Evolutionary conservation across 2,888 invertebrate genomes (phyloP), one percentile per base, ranked within the genome.

Genomic region (Sesia apiformis): DNA sequence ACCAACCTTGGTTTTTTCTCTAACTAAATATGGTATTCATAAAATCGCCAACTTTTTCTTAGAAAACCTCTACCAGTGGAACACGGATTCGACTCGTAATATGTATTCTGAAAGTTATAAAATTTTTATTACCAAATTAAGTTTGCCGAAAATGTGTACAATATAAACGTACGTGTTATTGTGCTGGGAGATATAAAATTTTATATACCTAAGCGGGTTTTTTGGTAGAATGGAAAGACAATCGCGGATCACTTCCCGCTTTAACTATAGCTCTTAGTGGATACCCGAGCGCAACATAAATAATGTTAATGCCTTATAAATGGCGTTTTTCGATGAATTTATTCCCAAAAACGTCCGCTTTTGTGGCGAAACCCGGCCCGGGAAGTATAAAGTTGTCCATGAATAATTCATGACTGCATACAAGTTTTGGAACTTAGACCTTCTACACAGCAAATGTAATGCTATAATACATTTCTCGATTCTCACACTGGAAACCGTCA

Each of bases 381-480:
- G 74, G 74, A 81, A 80, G 77, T 84, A 83, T 83, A 72, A 84
- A 87, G 83, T 76, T 86, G 84, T 86, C 72, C 78, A 84, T 87
- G 78, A 77, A 85, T 86, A 72, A 86, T 85, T 81, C 83, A 86
- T 78, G 62, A 54, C 67, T 58, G 58, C 61, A 61, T 63, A 60
- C 62, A 7, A 63, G 61, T 65, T 74, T 73, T 63, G 68, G 67
- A 70, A 70, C 70, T 78, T 75, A 79, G 74, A 76, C 76, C 60
- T 63, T 51, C 42, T 57, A 57, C 56, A 58, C 56, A 41, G 55
- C 58, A 60, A 23, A 58, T 58, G 55, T 52, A 52, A 57, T 58
- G 54, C 52, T 51, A 23, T 23, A 53, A 50, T 52, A 54, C 52
- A 53, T 54, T 46, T 46, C 3, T 49, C 42, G 42, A 23, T 42